Base-by-base conservation (phyloP, 2,797 vertebrate genomes). In the Paramormyrops hopkinsi region DNA sequence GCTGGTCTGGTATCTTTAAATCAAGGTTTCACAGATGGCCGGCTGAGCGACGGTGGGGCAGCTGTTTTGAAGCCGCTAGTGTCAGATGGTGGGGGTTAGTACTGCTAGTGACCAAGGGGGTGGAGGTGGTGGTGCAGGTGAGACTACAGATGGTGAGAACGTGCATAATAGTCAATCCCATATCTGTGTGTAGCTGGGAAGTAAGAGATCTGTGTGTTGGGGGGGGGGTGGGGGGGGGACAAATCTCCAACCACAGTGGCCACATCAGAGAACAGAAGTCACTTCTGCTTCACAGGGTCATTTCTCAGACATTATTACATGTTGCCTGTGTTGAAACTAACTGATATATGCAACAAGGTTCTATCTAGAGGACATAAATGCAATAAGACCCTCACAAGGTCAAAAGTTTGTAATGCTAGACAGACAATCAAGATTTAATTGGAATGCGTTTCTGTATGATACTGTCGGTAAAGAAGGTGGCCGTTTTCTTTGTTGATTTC, bases 131-230 rank as follows among this genome's bases (percentile, higher is more conserved):
- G 25, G 46, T 65, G 22, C 8, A 14, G 73, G 53, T 33, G 79
- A 0, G 53, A n/a, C 46, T 62, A 88, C 62, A 56, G 88, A 82
- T 33, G 33, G 48, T 69, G 54, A 59, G 17, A 87, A 73, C 3
- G 11, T 25, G 69, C 19, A 62, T 22, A 56, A 22, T 73, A 56
- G 88, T 46, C 88, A 83, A 73, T 89, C 8, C 29, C 91, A 93
- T 97, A 98, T 97, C 98, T 97, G 94, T 95, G 89, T 91, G 91
- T 89, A 89, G 94, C 92, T 89, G 90, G 93, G 93, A 97, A 97
- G 92, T 93, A 93, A 92, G 95, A 96, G 50, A 93, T 93, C 86
- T 62, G n/a, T 62, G n/a, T 95, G 95, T 11, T 89, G 97, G 98
- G 89, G 2, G 48, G 48, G 48, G 48, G 48, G 48, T 3, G 3